These are phyloP conservation scores for Paralichthys olivaceus DNA, from an alignment of 2,113 vertebrate genomes.

Conservation along the genomic window DNA sequence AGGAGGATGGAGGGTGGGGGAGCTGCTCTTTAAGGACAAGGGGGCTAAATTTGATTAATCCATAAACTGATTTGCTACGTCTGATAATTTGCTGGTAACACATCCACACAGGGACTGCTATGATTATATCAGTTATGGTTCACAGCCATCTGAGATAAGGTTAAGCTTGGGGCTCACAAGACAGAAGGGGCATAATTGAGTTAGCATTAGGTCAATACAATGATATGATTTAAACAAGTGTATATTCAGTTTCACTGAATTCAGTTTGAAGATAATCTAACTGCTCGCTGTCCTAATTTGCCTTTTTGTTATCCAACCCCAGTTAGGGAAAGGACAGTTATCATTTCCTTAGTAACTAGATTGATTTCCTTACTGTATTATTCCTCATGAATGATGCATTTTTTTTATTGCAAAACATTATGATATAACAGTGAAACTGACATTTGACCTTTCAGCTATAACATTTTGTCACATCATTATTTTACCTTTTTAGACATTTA, in stretches of 20 bases:
- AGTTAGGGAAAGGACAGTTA: background rate
- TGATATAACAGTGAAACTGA: no score
- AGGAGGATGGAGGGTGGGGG: conserved; percentile 4
- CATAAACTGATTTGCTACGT: conserved; percentile 78
- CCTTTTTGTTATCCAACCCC: background rate
- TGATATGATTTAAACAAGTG: conserved; percentile 42
- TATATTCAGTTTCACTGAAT: conserved; percentile 56
- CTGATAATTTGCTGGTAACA: conserved; percentile 78
- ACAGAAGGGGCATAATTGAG: conserved; percentile 60
- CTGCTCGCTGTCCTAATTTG: background rate
- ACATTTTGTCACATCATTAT: no score
- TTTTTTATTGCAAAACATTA: no score
- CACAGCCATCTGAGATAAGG: conserved; percentile 72
- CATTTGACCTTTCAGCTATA: no score
- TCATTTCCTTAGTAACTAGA: background rate
- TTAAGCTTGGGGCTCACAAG: conserved; percentile 61
- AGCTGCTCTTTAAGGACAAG: conserved; percentile 49
- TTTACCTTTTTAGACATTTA: no score
- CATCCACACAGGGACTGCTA: conserved; percentile 65
- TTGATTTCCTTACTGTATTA: background rate
- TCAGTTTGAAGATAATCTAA: conserved; percentile 18
- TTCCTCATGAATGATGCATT: no score
- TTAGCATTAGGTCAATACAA: conserved; percentile 57
- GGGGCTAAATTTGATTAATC: conserved; percentile 79
- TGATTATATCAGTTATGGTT: conserved; percentile 80